Base-by-base conservation (phyloP, 2,113 vertebrate species). In the Laterallus jamaicensis region DNA sequence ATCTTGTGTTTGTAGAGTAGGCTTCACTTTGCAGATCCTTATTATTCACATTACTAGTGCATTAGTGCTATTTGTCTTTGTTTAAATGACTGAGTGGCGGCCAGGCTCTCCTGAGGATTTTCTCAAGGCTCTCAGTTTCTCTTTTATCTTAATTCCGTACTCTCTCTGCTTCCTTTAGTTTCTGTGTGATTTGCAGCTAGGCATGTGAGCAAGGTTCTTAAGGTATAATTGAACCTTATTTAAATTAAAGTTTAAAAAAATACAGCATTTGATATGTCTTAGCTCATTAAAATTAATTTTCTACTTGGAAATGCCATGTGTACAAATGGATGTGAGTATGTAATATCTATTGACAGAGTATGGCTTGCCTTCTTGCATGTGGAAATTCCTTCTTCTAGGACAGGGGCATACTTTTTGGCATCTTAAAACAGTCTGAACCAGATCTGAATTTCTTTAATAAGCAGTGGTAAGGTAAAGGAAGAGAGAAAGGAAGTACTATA, bases 281-380 rank as follows among this genome's bases (percentile, higher is more conserved):
- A 64, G 29, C 11, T 81, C 9, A 47, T 32, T 60, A 69, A 80
- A 94, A 73, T 42, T 58, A 2, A 50, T 77, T 76, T 92, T 86
- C 10, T 66, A 12, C 26, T 73, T 88, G 10, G 21, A n/a, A 28
- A 50, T 80, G n/a, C 12, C 3, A 0, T 9, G 16, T 37, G 20
- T 55, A 26, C 25, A 70, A 28, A 26, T 40, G 39, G 5, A 14
- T 54, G 4, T 54, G 25, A 52, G 17, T 54, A 64, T 0, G 0
- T 64, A 44, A 12, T 42, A 1, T 17, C 14, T 75, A 0, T 74
- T 17, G 26, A n/a, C 44, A 8, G 58, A 19, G 5, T 67, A 25
- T 20, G 11, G 52, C 25, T 14, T 54, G 24, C 25, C 25, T 11
- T 54, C 77, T 77, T 35, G 5, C 37, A 4, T 18, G 15, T 70